A percentile compares a stretch with the other conserved stretches of the same genome.
These are phyloP conservation scores for Phainopepla nitens DNA, from an alignment of 2,113 vertebrate species.

Conservation along the genomic window DNA sequence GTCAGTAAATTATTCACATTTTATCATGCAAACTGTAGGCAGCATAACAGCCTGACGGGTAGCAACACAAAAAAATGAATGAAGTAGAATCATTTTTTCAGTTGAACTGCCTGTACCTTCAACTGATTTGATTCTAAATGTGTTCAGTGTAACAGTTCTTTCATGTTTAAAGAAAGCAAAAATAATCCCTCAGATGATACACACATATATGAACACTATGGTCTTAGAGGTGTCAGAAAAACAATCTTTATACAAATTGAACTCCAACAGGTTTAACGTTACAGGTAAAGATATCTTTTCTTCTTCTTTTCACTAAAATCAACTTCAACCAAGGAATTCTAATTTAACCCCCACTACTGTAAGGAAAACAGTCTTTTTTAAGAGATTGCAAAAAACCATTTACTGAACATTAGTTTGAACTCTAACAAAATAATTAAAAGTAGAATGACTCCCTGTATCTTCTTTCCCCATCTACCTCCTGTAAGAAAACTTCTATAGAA, in stretches of 20 bases:
- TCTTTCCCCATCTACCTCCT: background rate
- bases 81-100: background rate
- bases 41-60: background rate
- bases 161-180: background rate
- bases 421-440: background rate
- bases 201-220: background rate
- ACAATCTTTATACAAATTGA: accelerated
- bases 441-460: background rate
- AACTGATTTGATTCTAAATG: background rate
- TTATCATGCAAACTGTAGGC: background rate
- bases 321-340: background rate
- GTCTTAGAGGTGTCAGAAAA: background rate
- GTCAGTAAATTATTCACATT: background rate
- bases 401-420: background rate
- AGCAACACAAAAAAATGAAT: background rate
- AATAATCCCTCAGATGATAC: background rate
- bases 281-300: background rate
- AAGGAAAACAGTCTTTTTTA: background rate
- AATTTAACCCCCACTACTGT: background rate
- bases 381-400: background rate
- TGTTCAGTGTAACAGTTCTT: background rate
- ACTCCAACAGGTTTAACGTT: background rate
- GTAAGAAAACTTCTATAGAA: background rate
- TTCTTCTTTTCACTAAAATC: background rate
- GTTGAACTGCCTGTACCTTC: background rate